Base-by-base conservation (phyloP, 2,888 invertebrate species). In the Macrophya alboannulata region DNA sequence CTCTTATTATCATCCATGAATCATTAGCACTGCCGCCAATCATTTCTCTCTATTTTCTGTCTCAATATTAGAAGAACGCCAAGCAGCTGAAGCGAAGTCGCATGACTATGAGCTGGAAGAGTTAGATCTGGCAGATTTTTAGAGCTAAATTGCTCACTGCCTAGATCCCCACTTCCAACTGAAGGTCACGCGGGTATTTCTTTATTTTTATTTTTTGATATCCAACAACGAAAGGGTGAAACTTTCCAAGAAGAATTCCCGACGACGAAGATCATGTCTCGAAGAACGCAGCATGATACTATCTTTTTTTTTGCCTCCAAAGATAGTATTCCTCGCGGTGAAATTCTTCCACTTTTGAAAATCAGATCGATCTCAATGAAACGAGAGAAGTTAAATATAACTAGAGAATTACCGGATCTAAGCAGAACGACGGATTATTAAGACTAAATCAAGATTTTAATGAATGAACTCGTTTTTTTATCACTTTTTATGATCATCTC, bases 111-210 rank as follows among this genome's bases (percentile, higher is more conserved):
- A 96, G 96, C 96, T 96, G 96, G 96, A 96, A 96, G 96, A 96
- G 96, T 95, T 96, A 96, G 96, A 96, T 96, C 96, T 96, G 96
- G 95, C 96, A 96, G 90, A 89, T 92, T 90, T 89, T 87, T 88
- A 88, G 86, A 87, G 89, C 88, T 90, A 89, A 85, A 85, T 59
- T 84, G 89, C 90, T 90, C 91, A 92, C 91, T 95, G 95, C 94
- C 95, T 92, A 95, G 96, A 96, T 95, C 96, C 94, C 94, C 95
- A 94, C 95, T 95, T 96, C 96, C 96, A 96, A 95, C 96, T 95
- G 90, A 92, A 92, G 91, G 94, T 91, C 91, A 89, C 88, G 88
- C 89, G 89, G 90, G 87, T 85, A 31, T 31, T 2, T 31, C 31
- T 77, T 74, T 17, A 15, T 71, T 17, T 40, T 8, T n/a, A 45